Percentiles rank a stretch among this genome's conserved stretches.
phyloP scores from a whole-genome alignment of 2,797 vertebrate genomes.

The Selene dorsalis region DNA sequence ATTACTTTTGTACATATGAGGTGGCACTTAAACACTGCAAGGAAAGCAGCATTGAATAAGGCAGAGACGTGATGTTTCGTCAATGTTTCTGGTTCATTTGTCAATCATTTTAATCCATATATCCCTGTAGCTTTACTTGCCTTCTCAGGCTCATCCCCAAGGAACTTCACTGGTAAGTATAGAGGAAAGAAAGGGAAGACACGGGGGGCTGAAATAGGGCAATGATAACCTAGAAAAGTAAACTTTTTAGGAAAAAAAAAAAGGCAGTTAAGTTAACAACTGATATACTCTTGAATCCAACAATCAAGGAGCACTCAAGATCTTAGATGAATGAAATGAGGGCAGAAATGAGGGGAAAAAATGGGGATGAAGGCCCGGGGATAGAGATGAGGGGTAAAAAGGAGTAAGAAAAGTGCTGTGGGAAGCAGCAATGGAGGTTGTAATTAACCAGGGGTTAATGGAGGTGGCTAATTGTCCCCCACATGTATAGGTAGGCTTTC shows the following conservation, averaged over 20 bases:
- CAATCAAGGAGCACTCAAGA: slow-evolving; percentile 53
- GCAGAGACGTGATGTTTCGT: neutral
- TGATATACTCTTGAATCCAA: slow-evolving; percentile 62
- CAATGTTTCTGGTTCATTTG: neutral
- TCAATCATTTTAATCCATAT: slow-evolving; percentile 1
- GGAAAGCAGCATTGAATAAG: neutral
- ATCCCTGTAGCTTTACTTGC: neutral
- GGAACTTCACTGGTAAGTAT: neutral
- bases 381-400: slow-evolving; percentile 75
- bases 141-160: slow-evolving; percentile 3
- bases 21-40: neutral
- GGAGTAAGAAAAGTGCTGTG: slow-evolving; percentile 76
- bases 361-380: slow-evolving; percentile 73
- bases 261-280: slow-evolving; percentile 35
- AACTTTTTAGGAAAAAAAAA: slow-evolving; percentile 13
- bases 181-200: slow-evolving; percentile 5
- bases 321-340: slow-evolving; percentile 69
- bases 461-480: slow-evolving; percentile 88
- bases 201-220: slow-evolving; percentile 21
- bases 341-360: slow-evolving; percentile 58
- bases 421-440: slow-evolving; percentile 82
- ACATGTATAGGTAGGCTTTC: slow-evolving; percentile 87
- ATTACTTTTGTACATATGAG: neutral
- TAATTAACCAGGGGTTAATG: slow-evolving; percentile 89
- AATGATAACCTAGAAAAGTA: slow-evolving; percentile 66